phyloP scores from a whole-genome alignment of 2,113 vertebrate genomes.

The Myiozetetes cayanensis region DNA sequence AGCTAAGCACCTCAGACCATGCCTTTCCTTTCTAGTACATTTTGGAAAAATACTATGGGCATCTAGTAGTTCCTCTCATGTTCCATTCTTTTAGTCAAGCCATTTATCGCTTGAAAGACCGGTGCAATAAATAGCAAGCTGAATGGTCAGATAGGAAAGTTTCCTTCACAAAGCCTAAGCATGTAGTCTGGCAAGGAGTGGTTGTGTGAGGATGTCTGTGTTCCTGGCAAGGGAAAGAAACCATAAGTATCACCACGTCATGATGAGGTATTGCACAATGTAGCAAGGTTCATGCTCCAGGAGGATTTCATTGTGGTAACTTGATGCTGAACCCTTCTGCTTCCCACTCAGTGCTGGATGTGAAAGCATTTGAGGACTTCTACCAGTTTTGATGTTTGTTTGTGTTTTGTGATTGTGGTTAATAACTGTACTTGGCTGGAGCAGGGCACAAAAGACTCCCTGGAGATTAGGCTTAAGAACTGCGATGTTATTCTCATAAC shows the following conservation, averaged over 20 bases:
- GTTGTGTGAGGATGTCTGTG: not conserved
- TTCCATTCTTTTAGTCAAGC: not conserved
- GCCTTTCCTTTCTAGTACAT: not conserved
- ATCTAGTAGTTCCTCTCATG: not conserved
- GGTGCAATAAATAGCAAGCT: not conserved
- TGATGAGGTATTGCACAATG: rapidly evolving
- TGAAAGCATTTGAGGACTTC: not conserved
- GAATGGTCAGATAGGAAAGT: not conserved
- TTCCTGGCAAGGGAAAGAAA: not conserved
- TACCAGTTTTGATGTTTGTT: not conserved
- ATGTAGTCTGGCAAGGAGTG: not conserved
- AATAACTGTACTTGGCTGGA: not conserved
- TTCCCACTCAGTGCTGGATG: not conserved
- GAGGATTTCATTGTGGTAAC: not conserved
- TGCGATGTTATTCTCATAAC: not conserved
- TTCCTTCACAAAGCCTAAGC: not conserved
- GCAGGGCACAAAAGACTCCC: not conserved
- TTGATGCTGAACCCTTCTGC: not conserved
- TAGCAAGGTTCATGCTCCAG: not conserved
- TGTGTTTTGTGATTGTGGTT: not conserved
- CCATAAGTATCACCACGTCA: not conserved
- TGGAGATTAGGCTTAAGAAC: not conserved
- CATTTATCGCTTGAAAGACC: not conserved
- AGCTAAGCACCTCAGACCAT: not conserved
- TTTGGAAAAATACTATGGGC: not conserved